Evolutionary conservation across 1,140 invertebrate species (phyloP).

Genomic region (Zaprionus ghesquierei): DNA sequence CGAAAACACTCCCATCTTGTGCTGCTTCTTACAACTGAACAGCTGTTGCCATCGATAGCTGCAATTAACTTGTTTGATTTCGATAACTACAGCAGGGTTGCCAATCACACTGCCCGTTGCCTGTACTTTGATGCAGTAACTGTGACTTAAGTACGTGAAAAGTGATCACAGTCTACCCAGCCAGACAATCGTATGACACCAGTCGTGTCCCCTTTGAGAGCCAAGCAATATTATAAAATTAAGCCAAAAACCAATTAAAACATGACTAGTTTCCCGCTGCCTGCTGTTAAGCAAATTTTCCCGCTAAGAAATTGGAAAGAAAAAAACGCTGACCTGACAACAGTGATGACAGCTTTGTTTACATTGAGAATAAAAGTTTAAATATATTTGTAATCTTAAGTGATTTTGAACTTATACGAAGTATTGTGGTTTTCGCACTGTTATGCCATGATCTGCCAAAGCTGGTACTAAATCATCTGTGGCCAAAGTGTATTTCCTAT

Average conservation of each 20-base stretch:
- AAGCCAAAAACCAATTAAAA: no score
- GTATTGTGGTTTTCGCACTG: constrained; percentile 97
- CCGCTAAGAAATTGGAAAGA: no score
- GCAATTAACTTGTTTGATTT: constrained; percentile 37
- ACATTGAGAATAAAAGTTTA: neutral
- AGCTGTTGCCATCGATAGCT: constrained; percentile 81
- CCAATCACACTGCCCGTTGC: neutral
- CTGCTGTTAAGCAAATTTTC: no score
- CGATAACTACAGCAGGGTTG: constrained; percentile 7
- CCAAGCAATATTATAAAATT: no score
- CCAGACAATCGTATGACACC: no score
- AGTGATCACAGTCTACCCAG: neutral
- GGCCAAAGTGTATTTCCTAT: constrained; percentile 94
- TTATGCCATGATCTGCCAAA: constrained; percentile 96
- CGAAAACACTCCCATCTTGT: constrained; percentile 73
- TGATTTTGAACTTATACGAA: constrained; percentile 47
- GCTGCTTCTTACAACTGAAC: constrained; percentile 52
- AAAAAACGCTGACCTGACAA: no score
- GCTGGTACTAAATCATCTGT: constrained; percentile 98
- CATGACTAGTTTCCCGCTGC: no score
- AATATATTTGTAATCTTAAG: constrained; percentile 55
- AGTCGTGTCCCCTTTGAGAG: no score
- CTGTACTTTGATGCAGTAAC: constrained; percentile 7
- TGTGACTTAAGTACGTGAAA: neutral
- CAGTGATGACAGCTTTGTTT: neutral